Evolutionary conservation across 2,113 vertebrate genomes (phyloP).

Genomic region (Tympanuchus pallidicinctus): DNA sequence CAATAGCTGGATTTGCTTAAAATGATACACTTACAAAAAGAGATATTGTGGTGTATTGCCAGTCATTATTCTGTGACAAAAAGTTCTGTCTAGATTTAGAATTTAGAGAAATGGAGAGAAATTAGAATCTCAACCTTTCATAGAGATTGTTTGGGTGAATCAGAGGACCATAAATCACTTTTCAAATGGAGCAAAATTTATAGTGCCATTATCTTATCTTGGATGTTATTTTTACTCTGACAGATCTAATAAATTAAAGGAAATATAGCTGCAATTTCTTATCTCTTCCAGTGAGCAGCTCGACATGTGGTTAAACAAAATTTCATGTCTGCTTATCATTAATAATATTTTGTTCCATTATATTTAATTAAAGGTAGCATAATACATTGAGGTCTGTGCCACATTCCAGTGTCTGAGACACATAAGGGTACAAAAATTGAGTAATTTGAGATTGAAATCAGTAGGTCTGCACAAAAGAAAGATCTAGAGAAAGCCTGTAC

Average conservation of each 20-base stretch:
- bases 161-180: constrained; percentile 34
- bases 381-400: not conserved
- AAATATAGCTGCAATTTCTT: constrained; percentile 46
- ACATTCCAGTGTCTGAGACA: not conserved
- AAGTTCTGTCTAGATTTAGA: not conserved
- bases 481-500: not conserved
- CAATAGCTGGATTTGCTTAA: not conserved
- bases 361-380: constrained; percentile 44
- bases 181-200: constrained; percentile 41
- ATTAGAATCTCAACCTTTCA: not conserved
- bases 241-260: constrained; percentile 63
- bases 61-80: not conserved
- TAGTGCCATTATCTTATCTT: constrained; percentile 60
- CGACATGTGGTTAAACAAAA: constrained; percentile 54
- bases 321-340: constrained; percentile 26
- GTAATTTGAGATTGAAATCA: not conserved
- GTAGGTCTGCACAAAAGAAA: not conserved
- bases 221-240: constrained; percentile 60
- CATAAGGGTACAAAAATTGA: not conserved
- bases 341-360: not conserved
- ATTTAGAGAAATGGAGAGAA: constrained; percentile 8
- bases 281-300: constrained; percentile 35
- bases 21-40: not conserved
- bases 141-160: not conserved
- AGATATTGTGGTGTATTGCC: not conserved